Base-by-base conservation (phyloP, 1,140 invertebrate genomes). In the Ceratina calcarata region DNA sequence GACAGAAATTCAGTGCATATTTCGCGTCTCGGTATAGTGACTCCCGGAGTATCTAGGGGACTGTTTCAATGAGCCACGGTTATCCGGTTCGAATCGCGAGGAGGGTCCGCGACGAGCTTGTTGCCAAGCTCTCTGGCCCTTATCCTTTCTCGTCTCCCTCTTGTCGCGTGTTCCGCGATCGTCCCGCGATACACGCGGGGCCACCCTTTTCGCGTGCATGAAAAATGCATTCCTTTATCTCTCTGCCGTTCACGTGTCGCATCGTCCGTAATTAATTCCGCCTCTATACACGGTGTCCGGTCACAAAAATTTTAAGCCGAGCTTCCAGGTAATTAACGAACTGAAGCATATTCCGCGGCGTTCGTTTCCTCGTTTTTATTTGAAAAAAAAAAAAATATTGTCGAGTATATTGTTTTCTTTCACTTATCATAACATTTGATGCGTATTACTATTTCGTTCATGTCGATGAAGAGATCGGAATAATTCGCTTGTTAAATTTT, bases 61-160 rank as follows among this genome's bases (percentile, higher is more conserved):
- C 20, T 62, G 57, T 72, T 72, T 72, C 70, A 72, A 51, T 64
- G 68, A 53, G 32, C 69, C 55, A 49, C 22, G 24, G 87, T 84
- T 87, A 87, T 88, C 86, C 82, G 65, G 27, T 68, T 75, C 73
- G 73, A 88, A 88, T 85, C 81, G 78, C 49, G 37, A 45, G 72
- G 51, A 83, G 73, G 81, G 76, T 87, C 76, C 65, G 77, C 75
- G 78, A 81, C 69, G 57, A 79, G 49, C 20, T 62, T 13, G 68
- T 58, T 57, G 67, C 68, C 67, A 24, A 22, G 22, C 72, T 22
- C n/a, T 58, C 77, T 24, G 20, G 18, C 1, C 4, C n/a, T 20
- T n/a, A 18, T 10, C 27, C 55, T 18, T 24, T 2, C 24, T 70
- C 15, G 20, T 24, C 65, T 67, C 32, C 20, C 37, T 45, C 37